A percentile compares a stretch with the other conserved stretches of the same genome.
phyloP scores from a whole-genome alignment of 2,888 invertebrate species.

The Globia sparganii region DNA sequence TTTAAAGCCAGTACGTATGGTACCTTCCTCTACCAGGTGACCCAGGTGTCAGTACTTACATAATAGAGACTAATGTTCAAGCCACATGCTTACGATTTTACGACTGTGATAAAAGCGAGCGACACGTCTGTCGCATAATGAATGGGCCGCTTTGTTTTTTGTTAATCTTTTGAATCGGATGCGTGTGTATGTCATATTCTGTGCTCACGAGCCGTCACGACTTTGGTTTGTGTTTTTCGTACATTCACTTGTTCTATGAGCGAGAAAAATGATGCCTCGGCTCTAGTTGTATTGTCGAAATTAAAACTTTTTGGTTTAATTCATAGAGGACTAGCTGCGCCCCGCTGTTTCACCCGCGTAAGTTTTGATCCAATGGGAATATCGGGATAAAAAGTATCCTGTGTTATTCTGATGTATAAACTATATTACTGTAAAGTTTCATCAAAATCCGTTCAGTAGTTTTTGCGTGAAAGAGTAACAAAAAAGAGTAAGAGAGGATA shows the following conservation, averaged over 20 bases:
- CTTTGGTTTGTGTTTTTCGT: slow-evolving; percentile 26
- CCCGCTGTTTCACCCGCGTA: too few relatives aligned
- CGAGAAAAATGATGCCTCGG: slow-evolving; percentile 1
- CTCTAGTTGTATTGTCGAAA: slow-evolving; percentile 1
- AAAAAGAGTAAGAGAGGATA: too few relatives aligned
- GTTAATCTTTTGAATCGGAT: slow-evolving; percentile 62
- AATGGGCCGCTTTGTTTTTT: slow-evolving; percentile 61
- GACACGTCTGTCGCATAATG: slow-evolving; percentile 60
- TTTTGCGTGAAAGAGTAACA: too few relatives aligned
- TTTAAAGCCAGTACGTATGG: slow-evolving; percentile 7
- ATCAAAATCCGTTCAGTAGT: too few relatives aligned
- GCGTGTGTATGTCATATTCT: slow-evolving; percentile 55
- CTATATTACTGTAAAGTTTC: too few relatives aligned
- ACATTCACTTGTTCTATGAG: slow-evolving; percentile 21
- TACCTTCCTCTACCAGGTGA: slow-evolving; percentile 40
- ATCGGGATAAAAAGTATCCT: too few relatives aligned
- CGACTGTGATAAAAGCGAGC: slow-evolving; percentile 64
- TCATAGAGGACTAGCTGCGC: not conserved
- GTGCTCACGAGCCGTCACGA: slow-evolving; percentile 52
- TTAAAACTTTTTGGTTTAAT: not conserved
- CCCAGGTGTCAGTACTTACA: slow-evolving; percentile 46
- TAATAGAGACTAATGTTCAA: slow-evolving; percentile 45
- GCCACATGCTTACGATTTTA: slow-evolving; percentile 59
- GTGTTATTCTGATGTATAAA: too few relatives aligned
- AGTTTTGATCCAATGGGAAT: too few relatives aligned